These are phyloP conservation scores for Danionella cerebrum DNA, from an alignment of 2,113 vertebrate species.

Conservation along the genomic window DNA sequence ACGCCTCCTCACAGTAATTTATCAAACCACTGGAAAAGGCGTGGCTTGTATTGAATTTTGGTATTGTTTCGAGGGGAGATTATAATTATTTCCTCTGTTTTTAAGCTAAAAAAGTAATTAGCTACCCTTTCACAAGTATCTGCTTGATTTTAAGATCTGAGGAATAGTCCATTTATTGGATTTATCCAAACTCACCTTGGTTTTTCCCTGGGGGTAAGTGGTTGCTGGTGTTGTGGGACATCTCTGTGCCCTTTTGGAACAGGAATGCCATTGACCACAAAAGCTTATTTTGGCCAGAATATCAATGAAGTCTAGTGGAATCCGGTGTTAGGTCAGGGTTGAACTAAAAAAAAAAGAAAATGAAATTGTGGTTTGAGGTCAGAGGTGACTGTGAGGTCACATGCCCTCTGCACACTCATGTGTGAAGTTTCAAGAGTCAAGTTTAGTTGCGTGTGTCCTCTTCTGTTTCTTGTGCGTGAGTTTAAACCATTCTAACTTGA, in stretches of 20 bases:
- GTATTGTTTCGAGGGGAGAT: no score
- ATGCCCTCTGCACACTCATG: slow-evolving; percentile 28
- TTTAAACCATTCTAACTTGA: no score
- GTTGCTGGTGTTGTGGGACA: slow-evolving; percentile 2
- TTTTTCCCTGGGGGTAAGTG: background rate
- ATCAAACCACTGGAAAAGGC: no score
- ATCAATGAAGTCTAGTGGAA: slow-evolving; percentile 11
- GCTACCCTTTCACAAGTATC: no score
- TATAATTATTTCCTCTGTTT: no score
- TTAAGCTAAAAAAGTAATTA: no score
- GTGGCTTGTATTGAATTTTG: no score
- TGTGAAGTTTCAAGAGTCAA: slow-evolving; percentile 16
- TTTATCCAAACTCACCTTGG: background rate
- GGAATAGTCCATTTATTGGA: background rate
- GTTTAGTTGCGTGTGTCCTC: no score
- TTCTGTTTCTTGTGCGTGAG: slow-evolving; percentile 4
- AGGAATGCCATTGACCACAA: slow-evolving; percentile 8
- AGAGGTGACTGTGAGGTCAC: slow-evolving; percentile 22
- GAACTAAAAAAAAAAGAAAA: background rate
- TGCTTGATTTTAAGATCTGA: background rate
- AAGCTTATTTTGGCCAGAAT: slow-evolving; percentile 3
- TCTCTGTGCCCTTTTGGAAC: slow-evolving; percentile 4
- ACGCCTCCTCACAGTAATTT: no score
- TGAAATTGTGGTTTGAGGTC: slow-evolving; percentile 16
- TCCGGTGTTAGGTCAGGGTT: slow-evolving; percentile 6